Percentiles rank a stretch among this genome's conserved stretches.
phyloP scores from a whole-genome alignment of 2,797 vertebrate species.

The Orestias chungarensis region DNA sequence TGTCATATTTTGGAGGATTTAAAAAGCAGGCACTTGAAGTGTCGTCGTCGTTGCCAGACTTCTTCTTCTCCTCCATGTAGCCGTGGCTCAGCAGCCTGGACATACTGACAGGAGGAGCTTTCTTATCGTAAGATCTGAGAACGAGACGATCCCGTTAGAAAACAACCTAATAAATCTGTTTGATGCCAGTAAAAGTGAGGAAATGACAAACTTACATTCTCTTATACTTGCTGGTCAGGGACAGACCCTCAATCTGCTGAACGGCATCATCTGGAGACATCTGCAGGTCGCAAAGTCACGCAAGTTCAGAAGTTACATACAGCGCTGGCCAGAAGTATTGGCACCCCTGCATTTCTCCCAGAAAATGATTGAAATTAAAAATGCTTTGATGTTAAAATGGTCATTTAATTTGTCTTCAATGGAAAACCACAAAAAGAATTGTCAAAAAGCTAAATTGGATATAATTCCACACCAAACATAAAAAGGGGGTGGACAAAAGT shows the following conservation, averaged over 20 bases:
- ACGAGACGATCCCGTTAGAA: background rate
- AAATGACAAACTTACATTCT: constrained; percentile 61
- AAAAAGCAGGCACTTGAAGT: constrained; percentile 73
- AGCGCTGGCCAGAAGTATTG: too few relatives aligned
- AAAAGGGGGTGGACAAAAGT: too few relatives aligned
- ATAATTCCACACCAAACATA: too few relatives aligned
- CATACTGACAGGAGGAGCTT: constrained; percentile 79
- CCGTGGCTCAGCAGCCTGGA: constrained; percentile 84
- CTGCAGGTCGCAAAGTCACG: constrained; percentile 21
- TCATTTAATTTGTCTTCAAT: too few relatives aligned
- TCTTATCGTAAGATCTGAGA: constrained; percentile 80
- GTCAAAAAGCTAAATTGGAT: too few relatives aligned
- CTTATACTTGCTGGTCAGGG: constrained; percentile 77
- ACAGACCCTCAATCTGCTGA: constrained; percentile 64
- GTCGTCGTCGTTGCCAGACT: constrained; percentile 78
- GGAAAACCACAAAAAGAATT: too few relatives aligned
- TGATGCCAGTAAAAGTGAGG: background rate
- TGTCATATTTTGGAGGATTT: background rate
- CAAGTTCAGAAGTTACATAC: too few relatives aligned
- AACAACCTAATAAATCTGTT: background rate
- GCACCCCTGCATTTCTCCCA: too few relatives aligned
- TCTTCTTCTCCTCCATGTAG: constrained; percentile 77
- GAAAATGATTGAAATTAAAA: too few relatives aligned
- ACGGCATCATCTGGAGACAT: constrained; percentile 58
- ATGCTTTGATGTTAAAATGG: too few relatives aligned